Percentiles rank a stretch among this genome's conserved stretches.
phyloP scores from a whole-genome alignment of 2,797 vertebrate genomes.

The Erethizon dorsatum region DNA sequence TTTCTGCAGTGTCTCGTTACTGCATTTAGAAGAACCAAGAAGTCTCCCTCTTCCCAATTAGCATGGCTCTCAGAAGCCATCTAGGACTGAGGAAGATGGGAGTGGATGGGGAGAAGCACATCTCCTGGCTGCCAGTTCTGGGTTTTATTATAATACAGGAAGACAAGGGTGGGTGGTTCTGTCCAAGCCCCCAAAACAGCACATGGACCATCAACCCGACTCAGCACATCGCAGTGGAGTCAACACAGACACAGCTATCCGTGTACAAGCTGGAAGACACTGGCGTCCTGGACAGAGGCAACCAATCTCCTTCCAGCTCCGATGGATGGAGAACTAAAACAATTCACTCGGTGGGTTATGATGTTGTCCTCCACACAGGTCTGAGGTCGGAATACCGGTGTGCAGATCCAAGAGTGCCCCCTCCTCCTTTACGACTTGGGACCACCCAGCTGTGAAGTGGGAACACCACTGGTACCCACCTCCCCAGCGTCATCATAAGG shows the following conservation, averaged over 20 bases:
- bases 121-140: not conserved
- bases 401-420: not conserved
- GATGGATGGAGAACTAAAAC: fast-evolving
- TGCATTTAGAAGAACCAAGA: not conserved
- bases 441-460: not conserved
- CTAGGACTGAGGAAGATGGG: not conserved
- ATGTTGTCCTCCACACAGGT: fast-evolving
- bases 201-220: not conserved
- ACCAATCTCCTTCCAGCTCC: not conserved
- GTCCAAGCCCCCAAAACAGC: not conserved
- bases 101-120: not conserved
- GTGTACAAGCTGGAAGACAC: not conserved
- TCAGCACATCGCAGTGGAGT: not conserved
- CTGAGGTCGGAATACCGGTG: not conserved
- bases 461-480: no score
- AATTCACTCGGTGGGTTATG: not conserved
- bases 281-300: not conserved
- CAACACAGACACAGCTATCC: not conserved
- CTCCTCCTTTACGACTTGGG: not conserved
- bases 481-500: not conserved
- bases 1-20: not conserved
- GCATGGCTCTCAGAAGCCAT: not conserved
- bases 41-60: not conserved
- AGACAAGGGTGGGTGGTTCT: not conserved
- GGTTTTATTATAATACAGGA: not conserved